Evolutionary conservation across 2,113 vertebrate species (phyloP), one percentile per base, ranked within the genome.

Genomic region (Colaptes auratus): DNA sequence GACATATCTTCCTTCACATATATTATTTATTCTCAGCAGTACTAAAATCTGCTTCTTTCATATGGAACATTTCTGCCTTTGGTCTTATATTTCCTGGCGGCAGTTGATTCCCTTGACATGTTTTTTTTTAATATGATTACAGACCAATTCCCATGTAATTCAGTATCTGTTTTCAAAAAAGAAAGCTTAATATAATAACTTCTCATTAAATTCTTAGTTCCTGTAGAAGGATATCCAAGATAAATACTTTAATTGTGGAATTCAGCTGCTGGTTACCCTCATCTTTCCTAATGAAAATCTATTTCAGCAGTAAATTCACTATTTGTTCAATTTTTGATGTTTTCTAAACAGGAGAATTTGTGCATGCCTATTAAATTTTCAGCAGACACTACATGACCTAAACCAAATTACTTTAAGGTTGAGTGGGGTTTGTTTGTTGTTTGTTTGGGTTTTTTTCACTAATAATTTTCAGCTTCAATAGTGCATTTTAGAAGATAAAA

Each of bases 81-180:
- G 48, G n/a, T 72, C 39, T 81, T 75, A 50, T 35, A 42, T 93
- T 96, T 95, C 60, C 73, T 78, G 17, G 36, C 96, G 67, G 65
- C 52, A 83, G 23, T 7, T n/a, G 28, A 74, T 94, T 94, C 56
- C 50, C 84, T 92, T 89, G 84, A 92, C 16, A 21, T 91, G 78
- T 95, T 88, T 95, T 42, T n/a, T 94, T 92, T 94, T 95, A 97
- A 97, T 6, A 97, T 94, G 59, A 82, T 91, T 92, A 82, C 65
- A 92, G 95, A 93, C 83, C 86, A 46, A 85, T 56, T 66, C n/a
- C 13, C 11, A 33, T 86, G 67, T 82, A 86, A 94, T 91, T 93
- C 77, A 71, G 61, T 86, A 94, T 50, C 70, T 74, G 42, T 94
- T 96, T 96, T 89, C 90, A 95, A 83, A 96, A 55, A 89, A 92